Conservation (phyloP, 1,140 invertebrate genomes). For the Eriosoma lanigerum region DNA sequence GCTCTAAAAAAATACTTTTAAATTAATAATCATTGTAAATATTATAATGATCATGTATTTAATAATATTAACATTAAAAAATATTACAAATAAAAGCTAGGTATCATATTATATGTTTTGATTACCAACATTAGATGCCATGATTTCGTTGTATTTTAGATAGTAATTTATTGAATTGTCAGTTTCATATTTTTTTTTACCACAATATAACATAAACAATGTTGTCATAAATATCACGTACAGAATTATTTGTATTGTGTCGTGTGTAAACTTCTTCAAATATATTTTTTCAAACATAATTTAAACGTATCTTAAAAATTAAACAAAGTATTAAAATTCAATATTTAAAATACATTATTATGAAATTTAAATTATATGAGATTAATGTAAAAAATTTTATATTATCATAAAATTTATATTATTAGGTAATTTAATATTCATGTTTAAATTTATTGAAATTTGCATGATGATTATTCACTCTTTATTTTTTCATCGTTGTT, state of each 20-base stretch:
- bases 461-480: too few relatives aligned
- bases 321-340: too few relatives aligned
- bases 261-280: not conserved
- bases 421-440: too few relatives aligned
- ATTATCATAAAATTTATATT: too few relatives aligned
- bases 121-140: not conserved
- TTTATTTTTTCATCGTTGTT: too few relatives aligned
- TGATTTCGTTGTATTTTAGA: not conserved
- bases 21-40: not conserved
- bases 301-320: not conserved
- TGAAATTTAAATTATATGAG: too few relatives aligned
- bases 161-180: not conserved
- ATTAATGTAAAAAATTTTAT: too few relatives aligned
- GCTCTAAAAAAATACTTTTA: not conserved
- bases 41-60: not conserved
- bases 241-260: not conserved
- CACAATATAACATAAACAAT: slow-evolving; percentile 15
- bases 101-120: not conserved
- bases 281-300: slow-evolving; percentile 11
- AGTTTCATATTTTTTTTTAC: not conserved
- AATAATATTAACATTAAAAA: not conserved
- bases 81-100: too few relatives aligned
- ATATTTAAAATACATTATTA: too few relatives aligned
- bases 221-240: slow-evolving; percentile 27
- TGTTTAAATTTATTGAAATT: too few relatives aligned